phyloP scores from a whole-genome alignment of 2,113 vertebrate species.

The Macrotis lagotis region DNA sequence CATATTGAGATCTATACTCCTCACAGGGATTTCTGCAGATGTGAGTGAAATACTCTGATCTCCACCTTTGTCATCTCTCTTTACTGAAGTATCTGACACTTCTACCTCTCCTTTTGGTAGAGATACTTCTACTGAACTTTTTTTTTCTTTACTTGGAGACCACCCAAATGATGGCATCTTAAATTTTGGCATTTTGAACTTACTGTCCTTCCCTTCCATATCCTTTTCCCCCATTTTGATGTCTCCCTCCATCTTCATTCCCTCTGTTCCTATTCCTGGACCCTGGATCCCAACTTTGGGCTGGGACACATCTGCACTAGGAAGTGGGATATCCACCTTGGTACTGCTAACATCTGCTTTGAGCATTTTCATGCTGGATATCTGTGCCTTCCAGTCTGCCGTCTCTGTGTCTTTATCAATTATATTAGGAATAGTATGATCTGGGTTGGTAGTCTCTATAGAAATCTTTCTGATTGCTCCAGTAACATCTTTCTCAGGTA shows the following conservation, averaged over 20 bases:
- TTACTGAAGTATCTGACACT: background rate
- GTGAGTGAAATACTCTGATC: rapidly evolving
- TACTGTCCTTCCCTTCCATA: too few relatives aligned
- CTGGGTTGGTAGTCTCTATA: background rate
- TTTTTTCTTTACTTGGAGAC: rapidly evolving
- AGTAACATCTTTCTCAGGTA: background rate
- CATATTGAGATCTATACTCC: background rate
- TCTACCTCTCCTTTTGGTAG: rapidly evolving
- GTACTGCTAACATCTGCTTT: rapidly evolving
- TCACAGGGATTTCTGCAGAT: rapidly evolving
- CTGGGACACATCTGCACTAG: background rate
- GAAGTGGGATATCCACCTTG: background rate
- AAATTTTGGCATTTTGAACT: background rate
- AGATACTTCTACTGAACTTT: rapidly evolving
- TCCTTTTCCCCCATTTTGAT: too few relatives aligned
- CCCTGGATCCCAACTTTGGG: rapidly evolving
- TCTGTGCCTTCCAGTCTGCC: conserved; percentile 36
- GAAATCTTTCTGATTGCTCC: background rate
- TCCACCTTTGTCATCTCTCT: rapidly evolving
- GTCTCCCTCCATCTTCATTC: rapidly evolving
- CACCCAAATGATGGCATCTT: conserved; percentile 17
- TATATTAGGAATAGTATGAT: background rate
- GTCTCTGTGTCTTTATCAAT: background rate
- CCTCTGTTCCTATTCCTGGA: rapidly evolving
- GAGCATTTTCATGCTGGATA: rapidly evolving